Base-by-base conservation (phyloP, 1,140 invertebrate genomes). In the Heliothis subflexa region DNA sequence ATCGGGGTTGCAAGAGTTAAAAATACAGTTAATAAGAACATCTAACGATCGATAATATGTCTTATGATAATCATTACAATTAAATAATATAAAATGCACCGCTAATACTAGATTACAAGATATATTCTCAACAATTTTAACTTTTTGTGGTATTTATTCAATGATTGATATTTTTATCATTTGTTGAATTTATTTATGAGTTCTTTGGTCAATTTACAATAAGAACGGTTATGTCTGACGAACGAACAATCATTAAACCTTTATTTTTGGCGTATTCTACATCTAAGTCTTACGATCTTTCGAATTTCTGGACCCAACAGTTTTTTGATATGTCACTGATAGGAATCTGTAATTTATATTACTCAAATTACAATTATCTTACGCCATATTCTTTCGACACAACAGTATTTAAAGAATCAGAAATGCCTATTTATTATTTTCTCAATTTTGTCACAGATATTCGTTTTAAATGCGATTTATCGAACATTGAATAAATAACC, bases 81-180 rank as follows among this genome's bases (percentile, higher is more conserved):
- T 85, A 91, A 83, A 83, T 85, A 83, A 86, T 90, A 89, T 87
- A 89, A 92, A 91, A 93, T 91, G 91, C 91, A 90, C 85, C 82
- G 52, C 88, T 93, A 91, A 90, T 89, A 88, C 89, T 90, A 91
- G 79, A 64, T 84, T 89, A 84, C 83, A 85, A 74, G 83, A 85
- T 85, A 87, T 82, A 86, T 78, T 85, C 81, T 86, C 76, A 87
- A 89, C 84, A 86, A 88, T 82, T 71, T 81, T 61, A 83, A 18
- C 75, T 71, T 72, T 78, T 78, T 50, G 61, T 25, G 77, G 55
- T 54, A 76, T 77, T 76, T 76, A 80, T 66, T 75, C 54, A 68
- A 66, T 61, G 47, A 57, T 64, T 47, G 49, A 16, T 12, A 75
- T 59, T 66, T 25, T 66, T 21, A 52, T 52, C 13, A 52, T 25